Conservation (phyloP, 2,797 vertebrate genomes). For the Bradypus variegatus region DNA sequence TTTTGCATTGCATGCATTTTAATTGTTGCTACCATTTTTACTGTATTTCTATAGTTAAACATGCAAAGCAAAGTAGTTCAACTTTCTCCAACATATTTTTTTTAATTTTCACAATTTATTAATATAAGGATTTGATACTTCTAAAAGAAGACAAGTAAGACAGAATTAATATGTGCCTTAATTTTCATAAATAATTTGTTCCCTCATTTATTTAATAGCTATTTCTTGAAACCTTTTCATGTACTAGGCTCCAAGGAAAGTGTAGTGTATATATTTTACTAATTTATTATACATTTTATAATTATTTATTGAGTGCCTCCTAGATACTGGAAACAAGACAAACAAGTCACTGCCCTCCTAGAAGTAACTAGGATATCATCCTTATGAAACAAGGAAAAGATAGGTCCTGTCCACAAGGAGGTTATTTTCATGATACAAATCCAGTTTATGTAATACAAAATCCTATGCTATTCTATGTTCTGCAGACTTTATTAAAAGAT, state of each 20-base stretch:
- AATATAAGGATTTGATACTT: background rate
- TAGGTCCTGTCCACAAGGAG: background rate
- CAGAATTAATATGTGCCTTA: background rate
- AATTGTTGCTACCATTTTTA: background rate
- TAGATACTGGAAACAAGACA: background rate
- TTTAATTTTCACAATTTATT: background rate
- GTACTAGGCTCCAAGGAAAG: background rate
- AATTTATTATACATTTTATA: background rate
- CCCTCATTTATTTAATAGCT: background rate
- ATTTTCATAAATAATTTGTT: background rate
- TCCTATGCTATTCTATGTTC: background rate
- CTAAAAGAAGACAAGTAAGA: background rate
- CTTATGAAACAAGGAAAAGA: background rate
- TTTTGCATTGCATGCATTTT: background rate
- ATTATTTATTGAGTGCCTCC: background rate
- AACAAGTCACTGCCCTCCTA: background rate
- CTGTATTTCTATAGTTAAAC: background rate
- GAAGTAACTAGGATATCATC: background rate
- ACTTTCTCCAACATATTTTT: background rate
- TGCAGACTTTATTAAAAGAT: background rate
- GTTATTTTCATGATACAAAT: background rate
- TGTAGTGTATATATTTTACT: background rate
- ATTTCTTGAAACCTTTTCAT: background rate
- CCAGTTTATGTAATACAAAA: background rate
- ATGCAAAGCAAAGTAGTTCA: background rate